Evolutionary conservation across 2,113 vertebrate species (phyloP).

Genomic region (Rallus limicola): DNA sequence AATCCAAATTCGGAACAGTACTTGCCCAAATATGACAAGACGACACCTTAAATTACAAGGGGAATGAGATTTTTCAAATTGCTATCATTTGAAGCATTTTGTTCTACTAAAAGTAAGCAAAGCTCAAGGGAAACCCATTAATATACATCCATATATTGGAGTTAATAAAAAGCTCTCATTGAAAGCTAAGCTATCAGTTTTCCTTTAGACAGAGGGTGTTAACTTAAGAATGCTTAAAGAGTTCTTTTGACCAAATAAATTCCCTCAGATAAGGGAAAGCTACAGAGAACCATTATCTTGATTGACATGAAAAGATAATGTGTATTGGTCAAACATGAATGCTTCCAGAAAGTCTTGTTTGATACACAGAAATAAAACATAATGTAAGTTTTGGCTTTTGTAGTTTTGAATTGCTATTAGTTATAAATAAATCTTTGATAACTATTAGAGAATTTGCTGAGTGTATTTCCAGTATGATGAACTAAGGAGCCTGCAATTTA

Average conservation of each 20-base stretch:
- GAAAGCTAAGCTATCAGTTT: constrained; percentile 48
- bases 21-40: constrained; percentile 50
- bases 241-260: background rate
- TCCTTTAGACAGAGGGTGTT: background rate
- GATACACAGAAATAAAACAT: background rate
- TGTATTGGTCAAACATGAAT: background rate
- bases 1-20: constrained; percentile 53
- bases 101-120: constrained; percentile 64
- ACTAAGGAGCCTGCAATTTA: constrained; percentile 11
- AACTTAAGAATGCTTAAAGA: background rate
- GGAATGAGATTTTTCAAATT: constrained; percentile 19
- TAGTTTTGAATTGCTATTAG: background rate
- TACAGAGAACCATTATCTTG: background rate
- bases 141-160: constrained; percentile 47
- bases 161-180: constrained; percentile 66
- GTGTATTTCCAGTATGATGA: constrained; percentile 31
- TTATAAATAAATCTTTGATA: background rate
- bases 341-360: background rate
- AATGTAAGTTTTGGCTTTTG: background rate
- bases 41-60: background rate
- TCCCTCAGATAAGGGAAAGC: background rate
- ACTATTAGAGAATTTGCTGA: constrained; percentile 29
- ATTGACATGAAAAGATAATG: background rate
- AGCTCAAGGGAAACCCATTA: constrained; percentile 58
- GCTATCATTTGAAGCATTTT: constrained; percentile 66